Conservation (phyloP, 2,797 vertebrate species). For the Pogoniulus pusillus region DNA sequence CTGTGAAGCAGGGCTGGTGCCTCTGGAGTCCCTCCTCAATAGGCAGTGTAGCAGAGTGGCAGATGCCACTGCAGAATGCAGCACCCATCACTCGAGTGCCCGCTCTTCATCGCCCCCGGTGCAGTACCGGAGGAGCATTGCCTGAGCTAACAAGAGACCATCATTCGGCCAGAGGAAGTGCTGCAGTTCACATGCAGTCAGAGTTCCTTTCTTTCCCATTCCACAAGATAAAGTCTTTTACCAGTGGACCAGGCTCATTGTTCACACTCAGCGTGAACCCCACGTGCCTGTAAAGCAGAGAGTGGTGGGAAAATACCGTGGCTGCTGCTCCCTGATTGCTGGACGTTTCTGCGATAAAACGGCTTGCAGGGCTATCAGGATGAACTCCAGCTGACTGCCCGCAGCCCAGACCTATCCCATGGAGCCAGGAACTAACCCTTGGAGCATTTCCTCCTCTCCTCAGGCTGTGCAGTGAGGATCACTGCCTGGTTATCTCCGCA, state of each 20-base stretch:
- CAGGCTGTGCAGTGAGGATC: slow-evolving; percentile 2
- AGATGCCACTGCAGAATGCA: background rate
- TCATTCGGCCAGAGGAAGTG: background rate
- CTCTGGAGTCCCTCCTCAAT: background rate
- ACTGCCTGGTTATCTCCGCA: slow-evolving; percentile 1
- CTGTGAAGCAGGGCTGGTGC: background rate
- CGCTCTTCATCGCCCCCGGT: background rate
- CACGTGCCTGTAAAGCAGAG: background rate
- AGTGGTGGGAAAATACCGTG: slow-evolving; percentile 30
- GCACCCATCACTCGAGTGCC: background rate
- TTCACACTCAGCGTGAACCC: background rate
- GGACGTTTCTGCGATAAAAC: slow-evolving; percentile 44
- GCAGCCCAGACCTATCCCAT: slow-evolving; percentile 54
- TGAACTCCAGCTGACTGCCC: slow-evolving; percentile 60
- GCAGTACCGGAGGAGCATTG: background rate
- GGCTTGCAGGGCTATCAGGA: slow-evolving; percentile 11
- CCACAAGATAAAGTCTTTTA: background rate
- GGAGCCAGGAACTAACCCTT: slow-evolving; percentile 28
- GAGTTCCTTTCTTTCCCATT: background rate
- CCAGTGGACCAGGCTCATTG: background rate
- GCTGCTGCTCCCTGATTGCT: slow-evolving; percentile 23
- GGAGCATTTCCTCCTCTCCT: slow-evolving; percentile 39
- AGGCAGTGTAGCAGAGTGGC: background rate
- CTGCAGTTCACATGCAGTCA: background rate
- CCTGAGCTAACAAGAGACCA: background rate